These are phyloP conservation scores for Halichoeres trimaculatus DNA, from an alignment of 2,113 vertebrate species.

Conservation along the genomic window DNA sequence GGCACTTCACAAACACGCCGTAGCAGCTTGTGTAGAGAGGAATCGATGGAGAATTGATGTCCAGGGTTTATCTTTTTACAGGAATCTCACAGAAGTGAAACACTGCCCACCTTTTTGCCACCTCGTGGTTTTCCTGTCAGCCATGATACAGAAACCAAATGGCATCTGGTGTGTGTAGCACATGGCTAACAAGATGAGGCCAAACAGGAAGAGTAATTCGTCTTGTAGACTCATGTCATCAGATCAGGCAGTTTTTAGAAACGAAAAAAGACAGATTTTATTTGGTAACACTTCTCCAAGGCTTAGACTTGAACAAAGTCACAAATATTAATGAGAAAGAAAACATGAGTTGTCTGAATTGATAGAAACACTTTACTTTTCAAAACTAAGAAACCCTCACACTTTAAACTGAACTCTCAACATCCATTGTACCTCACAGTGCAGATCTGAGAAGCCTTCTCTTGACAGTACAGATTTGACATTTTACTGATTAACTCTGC, in stretches of 20 bases:
- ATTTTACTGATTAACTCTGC: neutral
- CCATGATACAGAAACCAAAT: neutral
- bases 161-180: neutral
- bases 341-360: no score
- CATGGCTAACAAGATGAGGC: conserved; percentile 3
- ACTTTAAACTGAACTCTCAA: neutral
- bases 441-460: neutral
- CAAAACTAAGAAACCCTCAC: neutral
- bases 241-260: neutral
- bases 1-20: neutral
- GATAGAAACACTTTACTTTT: no score
- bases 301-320: no score
- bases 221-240: neutral
- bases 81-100: neutral
- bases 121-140: neutral
- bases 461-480: neutral
- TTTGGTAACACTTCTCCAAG: neutral
- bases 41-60: no score
- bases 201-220: neutral
- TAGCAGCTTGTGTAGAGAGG: neutral
- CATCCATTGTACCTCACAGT: neutral
- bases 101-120: neutral
- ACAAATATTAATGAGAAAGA: no score
- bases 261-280: neutral
- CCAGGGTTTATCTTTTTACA: neutral